Base-by-base conservation (phyloP, 2,888 invertebrate species). In the Malthinus seriepunctatus region DNA sequence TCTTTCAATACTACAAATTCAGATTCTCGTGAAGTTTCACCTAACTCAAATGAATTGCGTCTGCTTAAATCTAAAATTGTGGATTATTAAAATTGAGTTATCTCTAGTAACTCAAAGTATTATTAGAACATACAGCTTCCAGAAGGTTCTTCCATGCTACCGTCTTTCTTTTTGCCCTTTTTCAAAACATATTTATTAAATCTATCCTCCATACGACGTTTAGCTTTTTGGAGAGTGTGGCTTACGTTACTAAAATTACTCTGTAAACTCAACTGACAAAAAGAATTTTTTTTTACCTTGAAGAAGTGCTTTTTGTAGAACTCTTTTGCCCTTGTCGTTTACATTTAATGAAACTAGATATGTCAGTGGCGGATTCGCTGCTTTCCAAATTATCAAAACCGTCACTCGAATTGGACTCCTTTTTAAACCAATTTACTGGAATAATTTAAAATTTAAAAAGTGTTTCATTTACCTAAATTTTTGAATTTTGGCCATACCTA, bases 1-100 rank as follows among this genome's bases (percentile, higher is more conserved):
- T 97, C 93, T 74, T 94, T 93, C 39, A 95, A 79, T 1, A 95
- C 87, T 0, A 95, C 91, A 66, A 93, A 91, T 75, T 95, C 95
- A 0, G 93, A 91, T 69, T 93, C 93, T 7, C 91, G 84, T 0
- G 89, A 88, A 0, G 89, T 88, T 70, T 89, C 89, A 3, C 89
- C 89, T 39, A 90, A 83, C 67, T 95, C 94, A 59, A 90, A 85
- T 0, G 94, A 94, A 63, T 93, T 93, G 63, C 90, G 86, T 3
- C 94, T 84, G 52, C 93, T 90, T 56, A 87, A 82, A 78, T 88
- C 90, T 85, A 57, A 12, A 65, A 71, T 66, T 63, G 51, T 51
- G 34, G 37, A 31, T 12, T 37, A 39, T n/a, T 8, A 31, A 34
- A 4, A 47, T 38, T 14, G 54, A 11, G 46, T 51, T 46, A 8